Evolutionary conservation across 2,113 vertebrate genomes (phyloP).

Genomic region (Riparia riparia): DNA sequence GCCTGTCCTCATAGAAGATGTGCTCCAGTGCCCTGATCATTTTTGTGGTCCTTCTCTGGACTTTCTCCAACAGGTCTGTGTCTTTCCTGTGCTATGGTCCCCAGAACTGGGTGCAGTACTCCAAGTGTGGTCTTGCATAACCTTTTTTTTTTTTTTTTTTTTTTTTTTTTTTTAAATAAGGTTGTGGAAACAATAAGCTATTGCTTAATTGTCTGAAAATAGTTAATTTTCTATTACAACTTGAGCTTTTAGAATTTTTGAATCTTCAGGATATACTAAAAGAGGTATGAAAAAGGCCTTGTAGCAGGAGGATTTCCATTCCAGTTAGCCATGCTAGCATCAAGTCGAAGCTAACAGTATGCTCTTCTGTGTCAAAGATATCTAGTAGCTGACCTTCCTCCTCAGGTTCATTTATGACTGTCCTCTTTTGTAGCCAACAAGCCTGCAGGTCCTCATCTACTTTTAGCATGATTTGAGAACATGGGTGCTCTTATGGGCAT

Average conservation of each 20-base stretch:
- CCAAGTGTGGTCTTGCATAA: not conserved
- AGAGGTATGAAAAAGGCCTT: not conserved
- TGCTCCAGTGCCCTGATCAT: not conserved
- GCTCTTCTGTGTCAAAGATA: not conserved
- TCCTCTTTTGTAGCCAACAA: not conserved
- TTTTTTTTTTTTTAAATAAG: not conserved
- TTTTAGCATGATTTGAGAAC: not conserved
- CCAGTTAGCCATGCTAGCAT: not conserved
- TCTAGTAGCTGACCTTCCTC: not conserved
- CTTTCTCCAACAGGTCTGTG: not conserved
- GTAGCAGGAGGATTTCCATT: not conserved
- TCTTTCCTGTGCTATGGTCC: not conserved
- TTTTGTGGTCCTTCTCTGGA: not conserved
- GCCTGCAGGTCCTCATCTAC: not conserved
- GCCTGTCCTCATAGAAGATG: not conserved
- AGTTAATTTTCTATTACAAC: not conserved
- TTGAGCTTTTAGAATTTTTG: slow-evolving; percentile 6
- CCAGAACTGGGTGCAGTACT: rapidly evolving
- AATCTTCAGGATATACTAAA: not conserved
- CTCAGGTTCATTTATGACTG: not conserved
- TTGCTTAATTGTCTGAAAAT: not conserved
- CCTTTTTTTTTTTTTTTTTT: not conserved
- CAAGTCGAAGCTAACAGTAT: not conserved
- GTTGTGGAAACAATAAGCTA: not conserved
- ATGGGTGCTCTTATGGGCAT: not conserved